These are phyloP conservation scores for Chroicocephalus ridibundus DNA, from an alignment of 2,113 vertebrate species.

Conservation along the genomic window DNA sequence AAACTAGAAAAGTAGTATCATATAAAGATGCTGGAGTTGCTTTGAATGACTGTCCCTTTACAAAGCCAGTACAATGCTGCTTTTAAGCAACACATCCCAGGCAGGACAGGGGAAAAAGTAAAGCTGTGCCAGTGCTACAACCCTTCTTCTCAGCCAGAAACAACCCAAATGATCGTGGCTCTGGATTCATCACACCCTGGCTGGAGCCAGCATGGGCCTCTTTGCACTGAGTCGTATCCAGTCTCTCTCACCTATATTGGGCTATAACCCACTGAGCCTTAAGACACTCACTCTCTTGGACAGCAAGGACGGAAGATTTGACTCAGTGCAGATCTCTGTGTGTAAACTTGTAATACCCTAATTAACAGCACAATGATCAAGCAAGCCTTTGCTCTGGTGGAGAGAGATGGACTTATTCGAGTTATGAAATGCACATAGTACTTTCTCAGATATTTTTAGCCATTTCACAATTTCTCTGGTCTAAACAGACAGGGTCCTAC, in stretches of 20 bases:
- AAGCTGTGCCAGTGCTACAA: neutral
- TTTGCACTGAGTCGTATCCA: neutral
- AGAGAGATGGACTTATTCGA: neutral
- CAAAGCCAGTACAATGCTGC: neutral
- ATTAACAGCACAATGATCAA: neutral
- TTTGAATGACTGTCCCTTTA: neutral
- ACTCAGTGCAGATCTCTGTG: neutral
- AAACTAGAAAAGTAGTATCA: neutral
- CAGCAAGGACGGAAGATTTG: neutral
- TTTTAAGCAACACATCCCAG: neutral
- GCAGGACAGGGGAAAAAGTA: neutral
- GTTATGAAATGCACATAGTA: neutral
- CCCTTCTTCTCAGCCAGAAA: neutral
- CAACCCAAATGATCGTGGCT: neutral
- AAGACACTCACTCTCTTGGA: neutral
- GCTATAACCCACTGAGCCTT: neutral
- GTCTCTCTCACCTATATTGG: neutral
- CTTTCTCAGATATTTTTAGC: neutral
- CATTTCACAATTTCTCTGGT: neutral
- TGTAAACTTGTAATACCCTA: neutral
- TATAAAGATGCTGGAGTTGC: neutral
- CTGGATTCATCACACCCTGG: neutral
- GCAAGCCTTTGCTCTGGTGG: neutral
- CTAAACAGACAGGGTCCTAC: neutral
- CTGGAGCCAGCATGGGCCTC: neutral